A percentile compares a stretch with the other conserved stretches of the same genome.
phyloP scores from a whole-genome alignment of 2,113 vertebrate genomes.

The Peromyscus polionotus region DNA sequence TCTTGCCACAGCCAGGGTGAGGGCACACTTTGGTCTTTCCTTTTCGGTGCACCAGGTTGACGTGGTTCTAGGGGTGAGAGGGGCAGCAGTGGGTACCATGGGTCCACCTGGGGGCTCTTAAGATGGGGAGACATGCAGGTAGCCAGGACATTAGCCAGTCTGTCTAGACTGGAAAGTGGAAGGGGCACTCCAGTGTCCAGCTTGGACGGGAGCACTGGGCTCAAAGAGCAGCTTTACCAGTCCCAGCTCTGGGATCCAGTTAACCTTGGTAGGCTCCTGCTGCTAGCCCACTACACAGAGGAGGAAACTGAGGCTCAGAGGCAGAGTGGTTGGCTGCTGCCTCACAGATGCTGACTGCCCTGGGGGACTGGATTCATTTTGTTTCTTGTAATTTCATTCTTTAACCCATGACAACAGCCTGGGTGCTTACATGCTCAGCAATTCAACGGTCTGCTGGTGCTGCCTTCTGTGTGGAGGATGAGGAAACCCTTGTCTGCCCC shows the following conservation, averaged over 20 bases:
- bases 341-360: background rate
- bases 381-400: background rate
- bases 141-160: background rate
- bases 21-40: constrained; percentile 95
- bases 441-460: background rate
- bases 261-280: background rate
- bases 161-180: background rate
- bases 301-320: background rate
- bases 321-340: background rate
- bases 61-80: constrained; percentile 90
- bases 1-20: constrained; percentile 95
- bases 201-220: background rate
- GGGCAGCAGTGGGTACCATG: background rate
- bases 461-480: background rate
- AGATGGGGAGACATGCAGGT: background rate
- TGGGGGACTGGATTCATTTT: background rate
- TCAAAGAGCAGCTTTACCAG: background rate
- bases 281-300: background rate
- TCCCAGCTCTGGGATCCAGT: background rate
- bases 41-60: constrained; percentile 95
- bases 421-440: background rate
- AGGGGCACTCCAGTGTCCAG: background rate
- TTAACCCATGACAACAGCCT: background rate
- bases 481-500: background rate
- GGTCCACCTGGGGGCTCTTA: background rate